A percentile compares a stretch with the other conserved stretches of the same genome.
These are phyloP conservation scores for Cyanoderma ruficeps DNA, from an alignment of 2,113 vertebrate genomes.

Conservation along the genomic window DNA sequence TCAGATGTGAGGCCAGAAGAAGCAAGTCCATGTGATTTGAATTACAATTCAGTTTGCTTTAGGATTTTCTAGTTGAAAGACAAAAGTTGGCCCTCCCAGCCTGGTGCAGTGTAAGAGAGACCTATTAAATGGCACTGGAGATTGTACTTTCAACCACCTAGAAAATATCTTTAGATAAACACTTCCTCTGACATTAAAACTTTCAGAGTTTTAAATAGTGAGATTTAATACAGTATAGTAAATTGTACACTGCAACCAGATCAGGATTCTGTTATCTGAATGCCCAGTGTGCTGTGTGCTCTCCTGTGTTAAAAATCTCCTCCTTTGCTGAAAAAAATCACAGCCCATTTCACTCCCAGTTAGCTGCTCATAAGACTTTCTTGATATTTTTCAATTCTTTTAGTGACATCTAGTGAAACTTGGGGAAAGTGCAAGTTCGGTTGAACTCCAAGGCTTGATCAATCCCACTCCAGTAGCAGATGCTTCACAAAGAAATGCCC, in stretches of 20 bases:
- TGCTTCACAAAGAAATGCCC: neutral
- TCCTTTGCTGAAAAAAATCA: neutral
- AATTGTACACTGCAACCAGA: neutral
- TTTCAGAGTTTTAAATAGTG: neutral
- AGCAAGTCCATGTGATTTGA: neutral
- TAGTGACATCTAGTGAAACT: constrained; percentile 72
- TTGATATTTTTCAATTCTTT: constrained; percentile 33
- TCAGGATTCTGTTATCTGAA: neutral
- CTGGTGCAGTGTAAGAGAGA: neutral
- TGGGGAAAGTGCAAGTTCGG: neutral
- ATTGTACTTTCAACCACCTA: neutral
- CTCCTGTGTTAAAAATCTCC: neutral
- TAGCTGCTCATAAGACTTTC: accelerated
- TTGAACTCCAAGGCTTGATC: neutral
- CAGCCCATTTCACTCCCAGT: neutral
- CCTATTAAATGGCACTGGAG: neutral
- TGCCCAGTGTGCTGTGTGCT: accelerated
- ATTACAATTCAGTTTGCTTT: neutral
- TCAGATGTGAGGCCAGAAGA: neutral
- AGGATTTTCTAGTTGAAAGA: neutral
- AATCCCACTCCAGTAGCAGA: accelerated
- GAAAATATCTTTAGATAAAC: neutral
- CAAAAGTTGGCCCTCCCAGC: neutral
- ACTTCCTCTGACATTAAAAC: neutral
- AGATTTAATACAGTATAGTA: neutral